Percentiles rank a stretch among this genome's conserved stretches.
phyloP scores from a whole-genome alignment of 1,140 invertebrate genomes.

The Phocides pigmalion region DNA sequence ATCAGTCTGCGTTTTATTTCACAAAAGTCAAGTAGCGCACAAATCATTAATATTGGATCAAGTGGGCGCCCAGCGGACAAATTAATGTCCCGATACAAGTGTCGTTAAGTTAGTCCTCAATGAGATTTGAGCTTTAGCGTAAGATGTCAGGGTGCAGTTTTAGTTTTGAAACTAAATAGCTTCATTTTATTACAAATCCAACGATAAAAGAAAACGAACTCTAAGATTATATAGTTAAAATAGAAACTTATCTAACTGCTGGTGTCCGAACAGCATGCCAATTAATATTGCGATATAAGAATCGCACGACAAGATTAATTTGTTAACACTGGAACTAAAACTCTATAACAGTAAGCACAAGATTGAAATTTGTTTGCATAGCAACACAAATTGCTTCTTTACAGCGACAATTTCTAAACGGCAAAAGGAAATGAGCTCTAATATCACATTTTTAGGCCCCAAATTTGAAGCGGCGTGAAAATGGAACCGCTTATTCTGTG shows the following conservation, averaged over 20 bases:
- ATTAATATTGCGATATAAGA: constrained; percentile 27
- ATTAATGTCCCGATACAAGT: neutral
- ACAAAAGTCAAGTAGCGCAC: neutral
- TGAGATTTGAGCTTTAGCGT: neutral
- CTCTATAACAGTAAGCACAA: neutral
- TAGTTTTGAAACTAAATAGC: neutral
- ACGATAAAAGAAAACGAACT: neutral
- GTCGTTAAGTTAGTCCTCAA: neutral
- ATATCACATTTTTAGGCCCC: constrained; percentile 21
- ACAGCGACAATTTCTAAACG: constrained; percentile 17
- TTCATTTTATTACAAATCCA: neutral
- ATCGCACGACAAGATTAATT: constrained; percentile 4
- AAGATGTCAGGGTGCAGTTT: neutral
- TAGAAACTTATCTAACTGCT: neutral
- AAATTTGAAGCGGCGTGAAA: constrained; percentile 29
- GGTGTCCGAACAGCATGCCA: neutral
- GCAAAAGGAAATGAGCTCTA: constrained; percentile 27
- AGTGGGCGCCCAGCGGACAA: neutral
- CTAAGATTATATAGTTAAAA: neutral
- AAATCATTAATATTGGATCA: constrained; percentile 1
- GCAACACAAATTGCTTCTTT: constrained; percentile 9
- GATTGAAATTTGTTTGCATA: neutral
- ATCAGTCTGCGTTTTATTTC: too few relatives aligned
- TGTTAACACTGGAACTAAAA: neutral
- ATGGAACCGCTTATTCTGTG: constrained; percentile 26